phyloP scores from a whole-genome alignment of 2,888 invertebrate genomes.

The Exocentrus adspersus region DNA sequence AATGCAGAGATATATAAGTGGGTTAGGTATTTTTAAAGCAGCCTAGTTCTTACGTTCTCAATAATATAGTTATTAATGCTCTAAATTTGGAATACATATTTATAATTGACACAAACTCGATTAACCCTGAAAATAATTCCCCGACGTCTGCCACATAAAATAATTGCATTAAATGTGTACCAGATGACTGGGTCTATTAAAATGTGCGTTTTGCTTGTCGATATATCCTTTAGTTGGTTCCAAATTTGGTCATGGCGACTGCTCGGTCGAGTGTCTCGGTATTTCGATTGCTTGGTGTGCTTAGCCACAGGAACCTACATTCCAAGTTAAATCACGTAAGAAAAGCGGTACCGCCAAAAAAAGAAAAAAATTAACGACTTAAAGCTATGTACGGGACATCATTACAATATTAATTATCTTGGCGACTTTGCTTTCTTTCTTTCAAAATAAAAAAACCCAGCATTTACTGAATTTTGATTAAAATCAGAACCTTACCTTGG shows the following conservation, averaged over 20 bases:
- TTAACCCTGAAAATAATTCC: slow-evolving; percentile 12
- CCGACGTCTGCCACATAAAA: slow-evolving; percentile 7
- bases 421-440: too few relatives aligned
- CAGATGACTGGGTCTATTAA: slow-evolving; percentile 16
- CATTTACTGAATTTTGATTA: neutral
- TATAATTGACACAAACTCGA: neutral
- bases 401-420: too few relatives aligned
- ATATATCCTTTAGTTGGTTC: slow-evolving; percentile 13
- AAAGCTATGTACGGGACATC: too few relatives aligned
- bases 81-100: slow-evolving; percentile 3
- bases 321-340: neutral
- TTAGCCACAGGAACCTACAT: neutral
- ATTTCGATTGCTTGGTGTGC: neutral
- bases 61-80: neutral
- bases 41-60: slow-evolving; percentile 2
- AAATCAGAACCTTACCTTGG: slow-evolving; percentile 2
- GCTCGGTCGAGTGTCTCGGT: neutral
- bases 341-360: too few relatives aligned
- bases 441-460: too few relatives aligned
- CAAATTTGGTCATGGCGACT: slow-evolving; percentile 16
- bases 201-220: neutral
- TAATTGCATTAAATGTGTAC: neutral
- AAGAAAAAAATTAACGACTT: too few relatives aligned
- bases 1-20: too few relatives aligned
- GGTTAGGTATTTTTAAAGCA: neutral